These are phyloP conservation scores for Colletes latitarsis DNA, from an alignment of 1,140 invertebrate species.

Conservation along the genomic window DNA sequence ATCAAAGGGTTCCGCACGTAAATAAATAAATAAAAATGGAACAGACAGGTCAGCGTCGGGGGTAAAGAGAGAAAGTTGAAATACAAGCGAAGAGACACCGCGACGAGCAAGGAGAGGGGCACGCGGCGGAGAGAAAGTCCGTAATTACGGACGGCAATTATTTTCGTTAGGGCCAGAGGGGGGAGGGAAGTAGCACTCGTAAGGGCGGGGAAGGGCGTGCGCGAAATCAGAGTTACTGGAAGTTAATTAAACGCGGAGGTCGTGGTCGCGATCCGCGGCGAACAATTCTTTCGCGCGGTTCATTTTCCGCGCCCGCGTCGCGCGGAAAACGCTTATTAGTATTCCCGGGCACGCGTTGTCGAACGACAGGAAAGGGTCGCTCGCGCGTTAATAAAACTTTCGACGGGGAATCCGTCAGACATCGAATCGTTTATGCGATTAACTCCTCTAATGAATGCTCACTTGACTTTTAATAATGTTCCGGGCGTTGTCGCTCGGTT, in stretches of 20 bases:
- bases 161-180: constrained; percentile 50
- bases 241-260: constrained; percentile 73
- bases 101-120: constrained; percentile 20
- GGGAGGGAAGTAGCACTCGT: constrained; percentile 29
- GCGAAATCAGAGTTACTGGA: constrained; percentile 68
- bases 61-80: neutral
- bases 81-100: constrained; percentile 7
- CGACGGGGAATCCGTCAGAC: constrained; percentile 1
- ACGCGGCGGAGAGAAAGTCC: constrained; percentile 57
- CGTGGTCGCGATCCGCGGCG: constrained; percentile 20
- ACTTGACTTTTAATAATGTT: constrained; percentile 54
- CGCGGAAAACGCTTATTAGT: constrained; percentile 20
- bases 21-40: too few species aligned
- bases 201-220: constrained; percentile 29
- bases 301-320: neutral
- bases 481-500: constrained; percentile 32
- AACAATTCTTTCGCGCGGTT: constrained; percentile 37
- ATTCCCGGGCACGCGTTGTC: neutral
- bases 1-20: too few species aligned
- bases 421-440: constrained; percentile 27
- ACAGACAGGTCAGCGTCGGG: neutral
- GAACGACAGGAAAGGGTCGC: neutral
- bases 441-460: constrained; percentile 47
- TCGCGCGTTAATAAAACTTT: constrained; percentile 39
- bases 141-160: constrained; percentile 73